Percentiles rank a stretch among this genome's conserved stretches.
phyloP scores from a whole-genome alignment of 2,113 vertebrate genomes.

The Prionailurus bengalensis region DNA sequence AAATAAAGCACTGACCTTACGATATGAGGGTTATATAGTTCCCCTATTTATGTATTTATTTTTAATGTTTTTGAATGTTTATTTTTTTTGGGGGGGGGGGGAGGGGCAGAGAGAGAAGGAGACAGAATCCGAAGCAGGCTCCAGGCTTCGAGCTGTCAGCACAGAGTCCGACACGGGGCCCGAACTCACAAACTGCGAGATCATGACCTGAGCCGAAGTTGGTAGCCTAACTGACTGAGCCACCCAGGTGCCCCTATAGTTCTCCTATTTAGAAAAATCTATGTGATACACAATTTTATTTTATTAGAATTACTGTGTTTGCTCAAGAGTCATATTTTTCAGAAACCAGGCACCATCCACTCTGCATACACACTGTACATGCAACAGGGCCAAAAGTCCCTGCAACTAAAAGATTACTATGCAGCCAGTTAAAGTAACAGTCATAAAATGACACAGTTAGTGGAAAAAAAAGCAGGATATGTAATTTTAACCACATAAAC shows the following conservation, averaged over 20 bases:
- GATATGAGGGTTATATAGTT: neutral
- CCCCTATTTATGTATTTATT: neutral
- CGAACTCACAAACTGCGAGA: too few relatives aligned
- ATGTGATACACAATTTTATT: neutral
- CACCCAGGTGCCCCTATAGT: neutral
- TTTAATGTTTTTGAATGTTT: too few relatives aligned
- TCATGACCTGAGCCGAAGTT: too few relatives aligned
- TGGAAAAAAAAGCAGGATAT: neutral
- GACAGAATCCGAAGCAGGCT: too few relatives aligned
- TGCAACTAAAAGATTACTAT: neutral
- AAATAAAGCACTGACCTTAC: constrained; percentile 28
- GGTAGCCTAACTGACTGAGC: too few relatives aligned
- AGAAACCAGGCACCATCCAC: neutral
- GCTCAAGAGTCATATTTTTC: neutral
- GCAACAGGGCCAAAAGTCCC: neutral
- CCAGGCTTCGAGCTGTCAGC: too few relatives aligned
- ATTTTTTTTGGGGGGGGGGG: too few relatives aligned
- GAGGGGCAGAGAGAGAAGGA: too few relatives aligned
- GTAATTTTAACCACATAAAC: constrained; percentile 23
- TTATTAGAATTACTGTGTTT: constrained; percentile 45
- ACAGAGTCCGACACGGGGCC: too few relatives aligned
- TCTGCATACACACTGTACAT: neutral
- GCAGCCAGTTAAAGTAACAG: neutral
- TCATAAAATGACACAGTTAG: constrained; percentile 24
- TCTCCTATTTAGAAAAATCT: constrained; percentile 15